Evolutionary conservation across 1,140 invertebrate species (phyloP), one percentile per base, ranked within the genome.

Genomic region (Bathynomus jamesi): DNA sequence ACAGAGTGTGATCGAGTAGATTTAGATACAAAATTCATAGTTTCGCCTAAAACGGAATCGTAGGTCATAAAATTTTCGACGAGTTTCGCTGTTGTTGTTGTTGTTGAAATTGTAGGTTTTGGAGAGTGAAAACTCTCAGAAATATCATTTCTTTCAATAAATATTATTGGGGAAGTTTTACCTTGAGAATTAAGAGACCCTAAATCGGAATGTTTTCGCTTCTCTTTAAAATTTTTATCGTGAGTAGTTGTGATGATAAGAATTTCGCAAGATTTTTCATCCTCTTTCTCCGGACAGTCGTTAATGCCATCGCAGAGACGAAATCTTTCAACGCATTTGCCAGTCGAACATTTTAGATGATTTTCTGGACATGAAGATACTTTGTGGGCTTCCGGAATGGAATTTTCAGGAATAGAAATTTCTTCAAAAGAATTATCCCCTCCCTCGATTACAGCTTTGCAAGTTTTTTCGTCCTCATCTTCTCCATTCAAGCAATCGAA

Each of bases 401-500:
- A n/a, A 27, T 13, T 24, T 28, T 11, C 28, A 5, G 32, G 28
- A 4, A 29, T 27, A 28, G 46, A n/a, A 21, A 28, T n/a, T 1
- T 53, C 7, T 24, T 53, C 31, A 28, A 30, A 17, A 4, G 67
- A 29, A 11, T 53, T 61, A 4, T 27, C 53, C 5, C 17, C 28
- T 28, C 46, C 62, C 0, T 53, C 61, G 21, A 60, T 28, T 27
- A 61, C 28, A 11, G 46, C 31, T 17, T 25, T 28, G 13, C 67
- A 69, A 21, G 61, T n/a, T 28, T 61, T 53, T 0, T 53, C 46
- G 24, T 69, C 67, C 21, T 69, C 67, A 25, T 69, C 67, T 28
- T 69, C 67, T 27, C 67, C 67, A 21, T 61, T 69, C 24, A 61
- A 61, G 28, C 67, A 69, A 61, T 69, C 67, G 30, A 69, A 69